phyloP scores from a whole-genome alignment of 1,140 invertebrate genomes.

The Drosophila biarmipes region DNA sequence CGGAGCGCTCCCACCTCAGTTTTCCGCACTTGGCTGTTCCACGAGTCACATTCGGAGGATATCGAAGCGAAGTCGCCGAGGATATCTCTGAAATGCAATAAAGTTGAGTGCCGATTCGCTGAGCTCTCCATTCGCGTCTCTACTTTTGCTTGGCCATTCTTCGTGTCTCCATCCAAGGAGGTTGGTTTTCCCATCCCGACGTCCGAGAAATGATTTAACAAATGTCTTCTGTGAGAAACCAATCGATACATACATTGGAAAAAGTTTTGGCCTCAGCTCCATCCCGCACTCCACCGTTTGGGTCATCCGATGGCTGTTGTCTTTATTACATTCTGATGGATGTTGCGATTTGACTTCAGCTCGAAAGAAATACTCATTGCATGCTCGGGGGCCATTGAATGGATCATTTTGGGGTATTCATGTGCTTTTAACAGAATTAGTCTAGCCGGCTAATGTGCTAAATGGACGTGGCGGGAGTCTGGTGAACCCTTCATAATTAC shows the following conservation, averaged over 20 bases:
- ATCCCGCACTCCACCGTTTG: not conserved
- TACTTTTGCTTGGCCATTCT: not conserved
- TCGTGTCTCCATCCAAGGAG: not conserved
- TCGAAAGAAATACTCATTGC: constrained; percentile 37
- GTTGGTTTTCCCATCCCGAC: not conserved
- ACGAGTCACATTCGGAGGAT: constrained; percentile 13
- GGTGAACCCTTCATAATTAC: constrained; percentile 60
- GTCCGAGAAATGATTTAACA: constrained; percentile 6
- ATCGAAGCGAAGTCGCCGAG: constrained; percentile 13
- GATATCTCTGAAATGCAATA: constrained; percentile 70
- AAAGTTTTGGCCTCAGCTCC: not conserved
- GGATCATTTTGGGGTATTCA: constrained; percentile 46
- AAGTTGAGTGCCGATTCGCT: constrained; percentile 62
- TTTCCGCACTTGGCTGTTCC: not conserved
- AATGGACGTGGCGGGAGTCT: constrained; percentile 30
- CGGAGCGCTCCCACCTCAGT: not conserved
- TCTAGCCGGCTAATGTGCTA: constrained; percentile 67
- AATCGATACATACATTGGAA: constrained; percentile 20
- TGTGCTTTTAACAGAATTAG: constrained; percentile 72
- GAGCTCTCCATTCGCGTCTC: constrained; percentile 5
- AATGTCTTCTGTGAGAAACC: not conserved
- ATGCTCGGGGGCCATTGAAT: constrained; percentile 46
- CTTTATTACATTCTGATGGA: constrained; percentile 57
- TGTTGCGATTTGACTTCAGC: constrained; percentile 39
- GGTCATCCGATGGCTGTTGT: constrained; percentile 18